These are phyloP conservation scores for Gambusia holbrooki DNA, from an alignment of 2,113 vertebrate genomes.

Conservation along the genomic window DNA sequence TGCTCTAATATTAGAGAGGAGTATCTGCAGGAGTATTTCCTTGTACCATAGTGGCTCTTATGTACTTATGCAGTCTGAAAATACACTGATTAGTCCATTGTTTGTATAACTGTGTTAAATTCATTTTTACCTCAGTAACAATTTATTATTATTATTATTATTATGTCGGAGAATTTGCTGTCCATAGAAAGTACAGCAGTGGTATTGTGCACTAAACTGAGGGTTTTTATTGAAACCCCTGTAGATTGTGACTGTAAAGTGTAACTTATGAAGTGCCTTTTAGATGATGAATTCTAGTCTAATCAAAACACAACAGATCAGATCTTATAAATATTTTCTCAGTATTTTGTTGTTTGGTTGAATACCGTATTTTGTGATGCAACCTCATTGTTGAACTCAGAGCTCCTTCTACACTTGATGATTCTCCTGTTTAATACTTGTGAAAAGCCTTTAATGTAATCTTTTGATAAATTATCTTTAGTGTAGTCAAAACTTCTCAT, in stretches of 20 bases:
- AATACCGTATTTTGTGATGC: slow-evolving; percentile 32
- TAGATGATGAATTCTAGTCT: slow-evolving; percentile 39
- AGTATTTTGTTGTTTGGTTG: slow-evolving; percentile 33
- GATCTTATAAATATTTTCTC: slow-evolving; percentile 13
- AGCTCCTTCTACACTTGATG: background rate
- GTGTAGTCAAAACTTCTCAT: background rate
- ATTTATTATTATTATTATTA: slow-evolving; percentile 18
- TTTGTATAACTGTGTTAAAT: slow-evolving; percentile 2
- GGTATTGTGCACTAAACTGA: slow-evolving; percentile 1
- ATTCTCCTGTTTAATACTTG: background rate
- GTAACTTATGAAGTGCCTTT: slow-evolving; percentile 71
- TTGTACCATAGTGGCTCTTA: slow-evolving; percentile 17
- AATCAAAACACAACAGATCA: slow-evolving; percentile 33
- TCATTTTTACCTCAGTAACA: slow-evolving; percentile 50
- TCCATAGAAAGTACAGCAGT: slow-evolving; percentile 11
- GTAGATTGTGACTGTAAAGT: slow-evolving; percentile 47
- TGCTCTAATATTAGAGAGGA: background rate
- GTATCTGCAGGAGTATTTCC: background rate
- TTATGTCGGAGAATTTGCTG: slow-evolving; percentile 30
- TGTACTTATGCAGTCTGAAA: slow-evolving; percentile 8
- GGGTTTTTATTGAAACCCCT: slow-evolving; percentile 17
- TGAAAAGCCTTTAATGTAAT: background rate
- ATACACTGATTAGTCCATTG: background rate
- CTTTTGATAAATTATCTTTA: background rate
- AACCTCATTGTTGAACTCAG: slow-evolving; percentile 5